phyloP scores from a whole-genome alignment of 2,888 invertebrate genomes.

The Ectobius pallidus region DNA sequence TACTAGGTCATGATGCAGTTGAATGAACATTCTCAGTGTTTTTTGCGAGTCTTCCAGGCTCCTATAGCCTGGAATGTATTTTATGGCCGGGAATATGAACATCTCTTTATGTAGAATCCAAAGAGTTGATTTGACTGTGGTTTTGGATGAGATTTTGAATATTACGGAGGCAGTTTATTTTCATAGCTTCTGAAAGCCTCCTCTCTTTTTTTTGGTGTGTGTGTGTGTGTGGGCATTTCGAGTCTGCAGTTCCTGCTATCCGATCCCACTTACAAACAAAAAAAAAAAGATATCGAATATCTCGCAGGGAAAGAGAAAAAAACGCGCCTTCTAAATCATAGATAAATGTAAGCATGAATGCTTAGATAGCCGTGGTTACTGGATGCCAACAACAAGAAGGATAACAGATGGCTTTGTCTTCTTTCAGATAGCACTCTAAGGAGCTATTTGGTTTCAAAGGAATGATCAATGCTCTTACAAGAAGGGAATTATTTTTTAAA shows the following conservation, averaged over 20 bases:
- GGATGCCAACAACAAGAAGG: neutral
- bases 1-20: too few relatives aligned
- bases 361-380: neutral
- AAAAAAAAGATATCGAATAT: constrained; percentile 13
- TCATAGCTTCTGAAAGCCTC: neutral
- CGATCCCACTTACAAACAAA: constrained; percentile 16
- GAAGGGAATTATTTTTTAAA: too few relatives aligned
- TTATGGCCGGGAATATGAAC: too few relatives aligned
- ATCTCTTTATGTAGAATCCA: too few relatives aligned
- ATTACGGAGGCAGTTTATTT: constrained; percentile 9
- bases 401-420: constrained; percentile 7
- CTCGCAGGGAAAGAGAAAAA: neutral
- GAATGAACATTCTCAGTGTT: too few relatives aligned
- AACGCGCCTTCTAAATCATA: constrained; percentile 9
- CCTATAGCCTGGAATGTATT: too few relatives aligned
- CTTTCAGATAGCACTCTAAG: neutral
- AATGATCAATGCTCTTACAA: neutral
- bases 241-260: neutral
- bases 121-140: too few relatives aligned
- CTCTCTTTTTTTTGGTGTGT: neutral
- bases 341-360: constrained; percentile 15
- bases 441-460: neutral
- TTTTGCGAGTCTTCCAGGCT: too few relatives aligned
- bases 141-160: too few relatives aligned
- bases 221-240: neutral